Percentiles rank a stretch among this genome's conserved stretches.
Evolutionary conservation across 2,888 invertebrate genomes (phyloP).

Genomic region (Dasypogon diadema): DNA sequence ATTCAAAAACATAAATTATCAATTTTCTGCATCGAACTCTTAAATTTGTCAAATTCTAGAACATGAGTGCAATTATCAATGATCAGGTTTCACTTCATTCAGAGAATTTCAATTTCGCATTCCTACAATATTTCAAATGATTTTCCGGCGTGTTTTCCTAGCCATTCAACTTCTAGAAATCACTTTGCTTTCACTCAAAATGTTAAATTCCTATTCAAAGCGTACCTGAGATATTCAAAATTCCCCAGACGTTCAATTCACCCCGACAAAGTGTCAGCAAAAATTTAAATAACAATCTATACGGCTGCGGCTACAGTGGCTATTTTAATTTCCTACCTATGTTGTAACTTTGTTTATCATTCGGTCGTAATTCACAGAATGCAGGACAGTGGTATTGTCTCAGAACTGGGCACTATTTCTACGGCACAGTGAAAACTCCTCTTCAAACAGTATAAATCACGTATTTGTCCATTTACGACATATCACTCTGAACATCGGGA

Average conservation of each 20-base stretch:
- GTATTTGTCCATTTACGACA: slow-evolving; percentile 50
- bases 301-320: background rate
- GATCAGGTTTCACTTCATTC: too few relatives aligned
- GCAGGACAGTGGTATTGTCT: slow-evolving; percentile 28
- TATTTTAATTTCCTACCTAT: slow-evolving; percentile 6
- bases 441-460: slow-evolving; percentile 50
- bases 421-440: slow-evolving; percentile 28
- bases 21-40: too few relatives aligned
- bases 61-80: too few relatives aligned
- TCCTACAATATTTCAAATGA: too few relatives aligned
- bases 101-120: too few relatives aligned
- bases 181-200: slow-evolving; percentile 3
- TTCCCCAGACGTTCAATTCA: slow-evolving; percentile 20
- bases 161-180: background rate
- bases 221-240: background rate
- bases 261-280: slow-evolving; percentile 12
- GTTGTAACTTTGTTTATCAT: slow-evolving; percentile 2
- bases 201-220: slow-evolving; percentile 13
- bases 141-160: slow-evolving; percentile 28
- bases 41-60: too few relatives aligned
- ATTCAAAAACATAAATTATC: too few relatives aligned
- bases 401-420: background rate
- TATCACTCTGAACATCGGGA: slow-evolving; percentile 41
- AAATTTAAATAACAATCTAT: slow-evolving; percentile 38
- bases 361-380: slow-evolving; percentile 18